Evolutionary conservation across 1,140 invertebrate genomes (phyloP).

Genomic region (Cyphomyrmex costatus): DNA sequence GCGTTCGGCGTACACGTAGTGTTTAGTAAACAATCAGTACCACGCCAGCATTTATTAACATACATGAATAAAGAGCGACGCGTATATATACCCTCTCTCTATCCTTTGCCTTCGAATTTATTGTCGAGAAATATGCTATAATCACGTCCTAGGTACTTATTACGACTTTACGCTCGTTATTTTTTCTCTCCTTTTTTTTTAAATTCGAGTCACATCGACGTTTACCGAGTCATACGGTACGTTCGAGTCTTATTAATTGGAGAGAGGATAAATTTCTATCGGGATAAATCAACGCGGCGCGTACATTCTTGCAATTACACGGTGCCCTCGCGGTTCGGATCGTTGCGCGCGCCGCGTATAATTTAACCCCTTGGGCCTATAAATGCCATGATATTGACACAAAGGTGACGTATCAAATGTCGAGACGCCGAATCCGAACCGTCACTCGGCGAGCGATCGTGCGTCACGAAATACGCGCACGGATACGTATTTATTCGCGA

Average conservation of each 20-base stretch:
- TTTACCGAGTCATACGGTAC: not conserved
- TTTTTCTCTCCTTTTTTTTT: not conserved
- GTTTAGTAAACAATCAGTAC: conserved; percentile 45
- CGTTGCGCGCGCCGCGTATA: conserved; percentile 3
- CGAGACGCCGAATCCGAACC: not conserved
- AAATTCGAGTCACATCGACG: not conserved
- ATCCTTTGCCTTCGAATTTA: conserved; percentile 13
- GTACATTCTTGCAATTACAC: conserved; percentile 30
- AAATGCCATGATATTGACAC: conserved; percentile 15
- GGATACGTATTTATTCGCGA: conserved; percentile 30
- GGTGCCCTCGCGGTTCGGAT: not conserved
- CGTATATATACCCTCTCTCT: not conserved
- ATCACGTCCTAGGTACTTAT: conserved; percentile 10
- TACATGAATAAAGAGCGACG: conserved; percentile 42
- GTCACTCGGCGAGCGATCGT: not conserved
- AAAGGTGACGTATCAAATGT: conserved; percentile 11
- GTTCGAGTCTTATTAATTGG: not conserved
- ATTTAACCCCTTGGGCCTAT: not conserved
- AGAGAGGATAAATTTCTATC: conserved; percentile 23
- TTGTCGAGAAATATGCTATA: not conserved
- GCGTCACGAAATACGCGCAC: conserved; percentile 7
- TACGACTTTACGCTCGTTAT: conserved; percentile 7
- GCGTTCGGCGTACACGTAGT: conserved; percentile 17
- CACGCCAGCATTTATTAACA: conserved; percentile 47
- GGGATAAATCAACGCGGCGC: not conserved